phyloP scores from a whole-genome alignment of 2,888 invertebrate genomes.

The Drosophila emarginata region DNA sequence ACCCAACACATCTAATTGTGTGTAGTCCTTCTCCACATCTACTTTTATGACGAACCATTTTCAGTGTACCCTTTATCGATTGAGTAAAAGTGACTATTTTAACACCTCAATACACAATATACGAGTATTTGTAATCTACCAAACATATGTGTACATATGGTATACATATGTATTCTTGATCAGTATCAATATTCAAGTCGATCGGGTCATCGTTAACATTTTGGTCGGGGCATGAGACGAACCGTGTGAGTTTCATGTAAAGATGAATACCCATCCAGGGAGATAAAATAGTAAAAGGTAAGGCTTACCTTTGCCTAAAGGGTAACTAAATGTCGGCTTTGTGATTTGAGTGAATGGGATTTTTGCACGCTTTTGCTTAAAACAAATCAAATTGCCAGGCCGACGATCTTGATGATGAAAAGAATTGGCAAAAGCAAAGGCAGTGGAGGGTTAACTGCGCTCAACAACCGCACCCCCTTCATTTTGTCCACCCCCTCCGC shows the following conservation, averaged over 20 bases:
- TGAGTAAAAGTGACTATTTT: not conserved
- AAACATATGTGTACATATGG: too few species aligned
- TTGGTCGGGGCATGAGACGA: not conserved
- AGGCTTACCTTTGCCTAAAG: not conserved
- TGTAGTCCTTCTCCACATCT: not conserved
- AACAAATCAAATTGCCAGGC: constrained; percentile 67
- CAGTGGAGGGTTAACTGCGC: constrained; percentile 50
- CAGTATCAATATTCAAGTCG: not conserved
- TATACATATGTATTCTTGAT: not conserved
- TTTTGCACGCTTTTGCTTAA: constrained; percentile 19
- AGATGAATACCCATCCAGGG: too few species aligned
- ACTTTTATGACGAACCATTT: not conserved
- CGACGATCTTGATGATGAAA: constrained; percentile 17
- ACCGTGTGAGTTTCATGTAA: not conserved
- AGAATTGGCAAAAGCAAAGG: constrained; percentile 21
- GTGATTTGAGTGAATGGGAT: constrained; percentile 6
- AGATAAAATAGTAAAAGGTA: not conserved
- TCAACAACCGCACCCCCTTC: not conserved
- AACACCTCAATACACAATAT: too few species aligned
- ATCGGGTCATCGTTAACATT: not conserved
- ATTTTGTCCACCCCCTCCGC: not conserved
- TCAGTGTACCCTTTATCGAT: not conserved
- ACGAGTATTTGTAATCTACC: too few species aligned
- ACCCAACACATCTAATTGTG: constrained; percentile 27
- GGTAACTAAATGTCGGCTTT: not conserved